Evolutionary conservation across 2,113 vertebrate species (phyloP), one percentile per base, ranked within the genome.

Genomic region (Stercorarius parasiticus): DNA sequence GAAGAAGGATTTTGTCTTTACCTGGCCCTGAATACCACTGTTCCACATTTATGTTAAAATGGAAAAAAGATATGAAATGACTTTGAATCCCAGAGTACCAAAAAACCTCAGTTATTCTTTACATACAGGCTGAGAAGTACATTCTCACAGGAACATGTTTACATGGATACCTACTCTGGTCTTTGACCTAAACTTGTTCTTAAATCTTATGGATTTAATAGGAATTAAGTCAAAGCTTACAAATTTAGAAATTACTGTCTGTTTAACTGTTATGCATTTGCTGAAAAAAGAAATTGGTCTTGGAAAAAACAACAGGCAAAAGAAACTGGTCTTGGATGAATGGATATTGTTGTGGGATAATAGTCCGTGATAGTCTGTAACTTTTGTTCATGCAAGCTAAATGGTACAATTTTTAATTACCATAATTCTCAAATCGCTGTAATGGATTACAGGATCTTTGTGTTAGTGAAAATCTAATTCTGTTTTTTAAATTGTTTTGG

Each of bases 371-470:
- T 59, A 92, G 56, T 88, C 90, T 84, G 77, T 79, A 91, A 82
- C 36, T 89, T 86, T 43, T 93, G 72, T 86, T 96, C 82, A 64
- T 49, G 52, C 56, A 74, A 78, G 36, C 66, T 86, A 78, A 94
- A 78, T 81, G 76, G 72, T 72, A 15, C 69, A 36, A 58, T 79
- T 95, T 91, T 95, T 92, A 95, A 95, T 92, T 89, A 79, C 82
- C 34, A 11, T 79, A 65, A 65, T 94, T 43, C 80, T 86, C 49
- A 89, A 76, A 92, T 91, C 38, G 47, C 70, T 86, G 72, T 53
- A 78, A 82, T 83, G 69, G 40, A 84, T 89, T 73, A n/a, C 34
- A 69, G 72, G 34, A 69, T 91, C 61, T 85, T 94, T 76, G 56
- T 43, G 18, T 34, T 53, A 52, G 56, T 93, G 95, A 36, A 90